Conservation (phyloP, 2,797 vertebrate species). For the Eupleurogrammus muticus region DNA sequence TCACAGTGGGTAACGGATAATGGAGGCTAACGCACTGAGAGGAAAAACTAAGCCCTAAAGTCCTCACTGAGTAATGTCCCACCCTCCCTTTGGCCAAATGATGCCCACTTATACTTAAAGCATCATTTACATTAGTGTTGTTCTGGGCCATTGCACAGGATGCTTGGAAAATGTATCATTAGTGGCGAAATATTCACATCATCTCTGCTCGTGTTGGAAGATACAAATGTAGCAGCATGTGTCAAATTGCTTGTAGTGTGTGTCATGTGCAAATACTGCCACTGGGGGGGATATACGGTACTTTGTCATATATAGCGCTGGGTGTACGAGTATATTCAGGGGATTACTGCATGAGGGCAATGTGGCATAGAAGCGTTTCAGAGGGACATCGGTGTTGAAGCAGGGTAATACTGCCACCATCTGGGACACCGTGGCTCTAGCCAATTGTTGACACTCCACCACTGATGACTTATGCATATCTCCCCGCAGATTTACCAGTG, state of each 20-base stretch:
- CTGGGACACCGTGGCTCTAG: conserved; percentile 53
- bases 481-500: conserved; percentile 30
- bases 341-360: conserved; percentile 54
- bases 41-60: conserved; percentile 53
- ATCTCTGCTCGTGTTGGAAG: conserved; percentile 65
- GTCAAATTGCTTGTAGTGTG: conserved; percentile 73
- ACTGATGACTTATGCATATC: conserved; percentile 33
- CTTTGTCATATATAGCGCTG: conserved; percentile 62
- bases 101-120: conserved; percentile 74
- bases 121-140: conserved; percentile 77
- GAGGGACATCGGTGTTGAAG: conserved; percentile 47
- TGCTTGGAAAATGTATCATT: conserved; percentile 72
- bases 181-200: conserved; percentile 69
- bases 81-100: conserved; percentile 71
- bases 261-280: conserved; percentile 74
- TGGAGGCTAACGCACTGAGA: conserved; percentile 39
- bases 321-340: conserved; percentile 52
- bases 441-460: conserved; percentile 43
- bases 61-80: conserved; percentile 64
- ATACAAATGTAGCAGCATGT: conserved; percentile 71
- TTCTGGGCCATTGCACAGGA: conserved; percentile 71
- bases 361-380: conserved; percentile 60
- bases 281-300: conserved; percentile 59
- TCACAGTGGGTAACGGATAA: conserved; percentile 63
- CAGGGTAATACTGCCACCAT: conserved; percentile 76